Evolutionary conservation across 2,888 invertebrate genomes (phyloP).

Genomic region (Mechanitis mazaeus): DNA sequence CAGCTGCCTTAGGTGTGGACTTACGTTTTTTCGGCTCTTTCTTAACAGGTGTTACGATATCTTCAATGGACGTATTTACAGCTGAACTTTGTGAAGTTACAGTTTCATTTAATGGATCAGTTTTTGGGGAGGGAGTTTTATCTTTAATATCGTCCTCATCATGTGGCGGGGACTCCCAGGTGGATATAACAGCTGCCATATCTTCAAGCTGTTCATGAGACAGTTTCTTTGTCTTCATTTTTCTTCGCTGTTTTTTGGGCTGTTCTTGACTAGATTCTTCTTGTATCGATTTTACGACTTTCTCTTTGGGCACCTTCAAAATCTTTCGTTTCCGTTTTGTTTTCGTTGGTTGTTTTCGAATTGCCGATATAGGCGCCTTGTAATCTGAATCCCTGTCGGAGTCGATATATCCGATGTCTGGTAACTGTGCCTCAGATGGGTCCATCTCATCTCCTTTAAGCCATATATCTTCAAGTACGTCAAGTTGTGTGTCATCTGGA

Average conservation of each 20-base stretch:
- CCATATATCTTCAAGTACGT: slow-evolving; percentile 87
- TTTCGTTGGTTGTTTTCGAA: slow-evolving; percentile 42
- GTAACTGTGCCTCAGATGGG: slow-evolving; percentile 66
- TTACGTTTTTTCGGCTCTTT: slow-evolving; percentile 56
- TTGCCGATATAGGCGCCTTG: slow-evolving; percentile 52
- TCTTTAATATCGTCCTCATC: slow-evolving; percentile 34
- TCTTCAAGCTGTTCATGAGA: slow-evolving; percentile 53
- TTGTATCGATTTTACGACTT: slow-evolving; percentile 32
- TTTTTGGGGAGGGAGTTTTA: slow-evolving; percentile 30
- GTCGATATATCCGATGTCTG: slow-evolving; percentile 70
- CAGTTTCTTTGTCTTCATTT: slow-evolving; percentile 35
- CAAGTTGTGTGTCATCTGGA: slow-evolving; percentile 83
- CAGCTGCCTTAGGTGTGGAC: slow-evolving; percentile 37
- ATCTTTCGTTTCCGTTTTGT: slow-evolving; percentile 46
- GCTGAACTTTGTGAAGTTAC: slow-evolving; percentile 6
- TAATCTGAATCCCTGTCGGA: slow-evolving; percentile 71
- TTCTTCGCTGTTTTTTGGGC: slow-evolving; percentile 27
- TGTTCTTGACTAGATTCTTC: slow-evolving; percentile 30
- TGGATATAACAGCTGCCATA: slow-evolving; percentile 55
- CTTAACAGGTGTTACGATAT: slow-evolving; percentile 30
- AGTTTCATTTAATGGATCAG: slow-evolving; percentile 23
- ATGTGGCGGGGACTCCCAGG: slow-evolving; percentile 62
- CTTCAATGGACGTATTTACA: slow-evolving; percentile 5
- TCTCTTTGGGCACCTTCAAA: slow-evolving; percentile 39
- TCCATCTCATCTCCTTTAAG: slow-evolving; percentile 87